phyloP scores from a whole-genome alignment of 92 coral and sea anemone genomes.

The Heliopora coerulea region DNA sequence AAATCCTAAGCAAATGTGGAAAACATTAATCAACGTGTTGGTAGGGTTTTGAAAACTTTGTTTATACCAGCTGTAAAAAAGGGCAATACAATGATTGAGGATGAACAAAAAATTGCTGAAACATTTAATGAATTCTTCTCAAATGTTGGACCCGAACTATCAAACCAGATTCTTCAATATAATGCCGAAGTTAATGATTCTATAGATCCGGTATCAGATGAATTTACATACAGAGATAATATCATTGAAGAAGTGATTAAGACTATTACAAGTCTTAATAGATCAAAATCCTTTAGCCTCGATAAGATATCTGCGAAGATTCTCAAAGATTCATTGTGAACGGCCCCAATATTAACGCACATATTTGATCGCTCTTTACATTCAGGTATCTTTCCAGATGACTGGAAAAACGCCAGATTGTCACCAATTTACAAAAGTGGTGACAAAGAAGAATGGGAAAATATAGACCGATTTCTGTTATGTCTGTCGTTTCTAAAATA shows the following conservation, averaged over 20 bases:
- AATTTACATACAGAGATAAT: background rate
- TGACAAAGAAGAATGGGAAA: conserved; percentile 7
- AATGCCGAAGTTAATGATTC: background rate
- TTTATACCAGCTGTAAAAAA: background rate
- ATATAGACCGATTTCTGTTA: background rate
- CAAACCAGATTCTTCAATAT: background rate
- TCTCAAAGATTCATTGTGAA: conserved; percentile 1
- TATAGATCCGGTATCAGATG: background rate
- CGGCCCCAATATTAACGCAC: background rate
- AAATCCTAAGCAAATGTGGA: conserved; percentile 29
- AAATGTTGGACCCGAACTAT: background rate
- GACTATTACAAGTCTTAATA: background rate
- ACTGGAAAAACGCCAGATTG: conserved; percentile 7
- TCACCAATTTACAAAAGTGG: conserved; percentile 8
- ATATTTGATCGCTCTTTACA: background rate
- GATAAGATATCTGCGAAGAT: background rate
- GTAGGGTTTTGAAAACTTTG: background rate
- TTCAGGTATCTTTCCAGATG: background rate
- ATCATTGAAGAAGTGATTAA: background rate
- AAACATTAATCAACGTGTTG: background rate
- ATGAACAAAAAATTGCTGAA: background rate
- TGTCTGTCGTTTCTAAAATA: conserved; percentile 7
- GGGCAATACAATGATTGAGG: background rate
- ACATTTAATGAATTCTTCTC: background rate
- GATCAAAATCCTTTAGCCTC: background rate